phyloP scores from a whole-genome alignment of 2,797 vertebrate species.

The Hephaestus fuliginosus region DNA sequence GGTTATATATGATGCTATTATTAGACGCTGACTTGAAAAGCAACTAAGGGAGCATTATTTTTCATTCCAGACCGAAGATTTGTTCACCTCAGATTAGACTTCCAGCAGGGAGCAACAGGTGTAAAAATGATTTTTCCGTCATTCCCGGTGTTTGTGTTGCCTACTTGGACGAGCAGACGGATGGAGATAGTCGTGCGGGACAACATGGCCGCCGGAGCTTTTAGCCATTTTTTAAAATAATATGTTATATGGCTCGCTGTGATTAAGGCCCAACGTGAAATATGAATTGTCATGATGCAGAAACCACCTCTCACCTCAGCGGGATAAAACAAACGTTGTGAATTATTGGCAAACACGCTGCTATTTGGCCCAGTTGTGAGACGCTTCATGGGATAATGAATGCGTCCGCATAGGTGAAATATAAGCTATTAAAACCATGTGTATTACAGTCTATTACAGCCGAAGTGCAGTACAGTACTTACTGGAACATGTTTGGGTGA shows the following conservation, averaged over 20 bases:
- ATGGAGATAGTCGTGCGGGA: constrained; percentile 11
- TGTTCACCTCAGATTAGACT: constrained; percentile 30
- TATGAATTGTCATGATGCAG: constrained; percentile 44
- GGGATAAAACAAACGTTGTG: constrained; percentile 63
- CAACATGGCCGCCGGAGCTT: constrained; percentile 29
- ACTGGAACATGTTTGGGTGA: constrained; percentile 60
- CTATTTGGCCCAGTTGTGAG: constrained; percentile 49
- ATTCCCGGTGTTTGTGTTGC: constrained; percentile 41
- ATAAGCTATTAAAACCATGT: constrained; percentile 53
- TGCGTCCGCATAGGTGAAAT: constrained; percentile 69
- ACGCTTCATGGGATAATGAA: constrained; percentile 54
- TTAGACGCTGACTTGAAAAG: background rate
- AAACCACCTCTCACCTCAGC: constrained; percentile 51
- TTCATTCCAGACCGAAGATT: constrained; percentile 19
- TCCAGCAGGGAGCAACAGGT: constrained; percentile 40
- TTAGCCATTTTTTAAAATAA: constrained; percentile 14
- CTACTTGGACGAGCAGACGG: constrained; percentile 15
- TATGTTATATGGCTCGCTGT: constrained; percentile 16
- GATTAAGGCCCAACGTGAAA: constrained; percentile 53
- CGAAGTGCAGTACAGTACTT: constrained; percentile 22
- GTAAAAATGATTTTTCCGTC: constrained; percentile 45
- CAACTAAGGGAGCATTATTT: background rate
- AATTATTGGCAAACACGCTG: constrained; percentile 43
- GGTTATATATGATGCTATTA: background rate
- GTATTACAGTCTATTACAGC: constrained; percentile 35